phyloP scores from a whole-genome alignment of 2,888 invertebrate genomes.

The Drosophila diplacantha region DNA sequence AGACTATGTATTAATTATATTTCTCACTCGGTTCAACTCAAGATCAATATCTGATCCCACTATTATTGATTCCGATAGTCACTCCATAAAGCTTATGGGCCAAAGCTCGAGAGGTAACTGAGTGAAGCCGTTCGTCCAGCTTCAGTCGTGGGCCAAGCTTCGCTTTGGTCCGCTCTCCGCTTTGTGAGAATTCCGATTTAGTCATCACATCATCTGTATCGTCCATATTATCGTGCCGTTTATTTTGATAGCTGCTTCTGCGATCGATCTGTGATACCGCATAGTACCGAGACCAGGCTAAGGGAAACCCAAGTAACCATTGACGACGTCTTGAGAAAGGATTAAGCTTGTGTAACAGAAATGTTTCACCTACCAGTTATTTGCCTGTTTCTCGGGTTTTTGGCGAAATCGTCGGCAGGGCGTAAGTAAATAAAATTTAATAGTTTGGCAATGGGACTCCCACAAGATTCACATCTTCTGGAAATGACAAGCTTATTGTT shows the following conservation, averaged over 20 bases:
- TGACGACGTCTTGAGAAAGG: slow-evolving; percentile 50
- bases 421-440: slow-evolving; percentile 54
- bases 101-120: slow-evolving; percentile 43
- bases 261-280: slow-evolving; percentile 2
- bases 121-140: slow-evolving; percentile 1
- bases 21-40: background rate
- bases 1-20: background rate
- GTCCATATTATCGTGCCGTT: slow-evolving; percentile 23
- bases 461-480: slow-evolving; percentile 14
- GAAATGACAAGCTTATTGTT: slow-evolving; percentile 24
- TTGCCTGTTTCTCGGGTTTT: slow-evolving; percentile 34
- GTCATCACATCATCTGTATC: slow-evolving; percentile 30
- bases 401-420: slow-evolving; percentile 40
- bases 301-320: slow-evolving; percentile 1
- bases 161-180: slow-evolving; percentile 26
- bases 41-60: slow-evolving; percentile 2
- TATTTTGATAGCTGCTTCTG: slow-evolving; percentile 38
- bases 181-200: slow-evolving; percentile 42
- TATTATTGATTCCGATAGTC: slow-evolving; percentile 5
- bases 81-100: slow-evolving; percentile 26
- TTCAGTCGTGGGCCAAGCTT: slow-evolving; percentile 46
- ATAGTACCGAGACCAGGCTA: slow-evolving; percentile 1
- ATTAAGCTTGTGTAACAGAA: slow-evolving; percentile 24
- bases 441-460: background rate
- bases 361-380: slow-evolving; percentile 38